These are phyloP conservation scores for Neoniphon sammara DNA, from an alignment of 2,797 vertebrate species.

Conservation along the genomic window DNA sequence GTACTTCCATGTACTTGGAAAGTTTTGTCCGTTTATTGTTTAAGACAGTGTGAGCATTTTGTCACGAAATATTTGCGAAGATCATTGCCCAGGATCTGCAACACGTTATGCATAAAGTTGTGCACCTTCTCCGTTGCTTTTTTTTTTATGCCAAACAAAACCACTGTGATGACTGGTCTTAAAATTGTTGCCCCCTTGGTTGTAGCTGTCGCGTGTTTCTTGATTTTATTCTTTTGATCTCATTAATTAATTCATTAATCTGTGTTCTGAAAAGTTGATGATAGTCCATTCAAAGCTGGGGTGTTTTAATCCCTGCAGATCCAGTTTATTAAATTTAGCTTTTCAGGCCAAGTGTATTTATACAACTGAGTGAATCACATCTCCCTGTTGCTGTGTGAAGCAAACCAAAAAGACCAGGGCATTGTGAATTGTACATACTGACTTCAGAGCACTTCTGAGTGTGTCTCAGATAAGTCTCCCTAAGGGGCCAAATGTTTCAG, in stretches of 20 bases:
- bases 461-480: conserved; percentile 59
- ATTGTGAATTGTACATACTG: conserved; percentile 53
- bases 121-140: background rate
- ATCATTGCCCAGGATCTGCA: too few species aligned
- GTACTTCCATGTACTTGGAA: background rate
- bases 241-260: too few species aligned
- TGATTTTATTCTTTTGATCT: background rate
- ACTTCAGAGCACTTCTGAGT: conserved; percentile 57
- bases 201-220: background rate
- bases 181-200: too few species aligned
- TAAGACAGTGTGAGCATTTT: too few species aligned
- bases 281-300: background rate
- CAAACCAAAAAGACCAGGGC: conserved; percentile 60
- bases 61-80: too few species aligned
- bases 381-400: conserved; percentile 45
- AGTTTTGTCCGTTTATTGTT: background rate
- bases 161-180: too few species aligned
- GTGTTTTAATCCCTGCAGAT: conserved; percentile 11
- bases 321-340: conserved; percentile 32
- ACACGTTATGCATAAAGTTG: background rate
- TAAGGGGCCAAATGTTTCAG: conserved; percentile 78
- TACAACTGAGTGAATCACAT: conserved; percentile 40
- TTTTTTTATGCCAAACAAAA: background rate
- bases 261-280: background rate
- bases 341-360: conserved; percentile 9